These are phyloP conservation scores for Drosophila hydei DNA, from an alignment of 1,140 invertebrate species.

Conservation along the genomic window DNA sequence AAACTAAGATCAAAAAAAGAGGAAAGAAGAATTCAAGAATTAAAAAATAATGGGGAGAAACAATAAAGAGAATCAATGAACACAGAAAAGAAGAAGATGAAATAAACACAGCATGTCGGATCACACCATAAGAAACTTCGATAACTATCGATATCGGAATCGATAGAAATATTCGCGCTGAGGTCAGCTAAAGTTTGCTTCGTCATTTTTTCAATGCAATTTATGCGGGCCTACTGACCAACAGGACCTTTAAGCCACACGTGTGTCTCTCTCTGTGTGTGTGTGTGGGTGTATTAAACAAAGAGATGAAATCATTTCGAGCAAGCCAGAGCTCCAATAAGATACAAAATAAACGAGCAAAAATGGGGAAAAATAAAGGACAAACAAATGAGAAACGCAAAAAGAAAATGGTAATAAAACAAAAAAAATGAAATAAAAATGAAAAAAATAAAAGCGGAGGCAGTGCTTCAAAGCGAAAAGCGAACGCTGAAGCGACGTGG, in stretches of 20 bases:
- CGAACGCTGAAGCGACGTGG: background rate
- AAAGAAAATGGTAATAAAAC: slow-evolving; percentile 13
- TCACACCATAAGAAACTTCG: too few relatives aligned
- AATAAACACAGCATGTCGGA: too few relatives aligned
- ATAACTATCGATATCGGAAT: background rate
- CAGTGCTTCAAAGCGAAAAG: slow-evolving; percentile 38
- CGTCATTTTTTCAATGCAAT: background rate
- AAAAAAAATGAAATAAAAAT: slow-evolving; percentile 30
- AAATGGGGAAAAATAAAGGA: slow-evolving; percentile 24
- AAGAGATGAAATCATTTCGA: slow-evolving; percentile 68
- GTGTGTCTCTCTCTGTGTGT: background rate
- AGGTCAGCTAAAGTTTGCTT: too few relatives aligned
- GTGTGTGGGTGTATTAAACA: slow-evolving; percentile 21
- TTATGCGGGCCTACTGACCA: slow-evolving; percentile 32
- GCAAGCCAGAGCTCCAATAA: slow-evolving; percentile 20
- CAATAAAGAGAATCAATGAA: too few relatives aligned
- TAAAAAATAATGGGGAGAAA: too few relatives aligned
- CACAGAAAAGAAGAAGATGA: background rate
- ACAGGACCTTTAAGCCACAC: slow-evolving; percentile 16
- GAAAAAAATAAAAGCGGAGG: slow-evolving; percentile 26
- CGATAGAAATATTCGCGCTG: slow-evolving; percentile 1
- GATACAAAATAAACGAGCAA: slow-evolving; percentile 8
- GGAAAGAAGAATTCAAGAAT: too few relatives aligned
- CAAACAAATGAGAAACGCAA: slow-evolving; percentile 31
- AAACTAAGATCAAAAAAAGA: too few relatives aligned